Evolutionary conservation across 2,113 vertebrate species (phyloP), one percentile per base, ranked within the genome.

Genomic region (Gadus chalcogrammus): DNA sequence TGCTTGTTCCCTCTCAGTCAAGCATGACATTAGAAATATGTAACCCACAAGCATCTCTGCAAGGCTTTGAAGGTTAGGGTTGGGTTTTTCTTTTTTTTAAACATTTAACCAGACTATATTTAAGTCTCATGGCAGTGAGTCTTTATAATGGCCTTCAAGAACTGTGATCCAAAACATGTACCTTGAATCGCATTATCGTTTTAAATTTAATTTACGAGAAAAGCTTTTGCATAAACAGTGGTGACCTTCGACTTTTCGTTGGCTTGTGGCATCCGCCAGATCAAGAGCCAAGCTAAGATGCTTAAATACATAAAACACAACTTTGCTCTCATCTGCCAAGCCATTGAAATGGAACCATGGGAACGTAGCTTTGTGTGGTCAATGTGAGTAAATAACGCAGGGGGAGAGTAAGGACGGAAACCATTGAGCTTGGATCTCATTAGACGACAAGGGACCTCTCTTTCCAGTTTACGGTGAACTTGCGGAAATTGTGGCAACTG

Each of bases 151-250:
- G 67, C 52, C 3, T 61, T 77, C 70, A 60, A 52, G 64, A 69
- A n/a, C 64, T 5, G 3, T 74, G 81, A 88, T 84, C 73, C 73
- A 75, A 79, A 84, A 70, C 87, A 84, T 82, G 75, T 72, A 81
- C 73, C 72, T 80, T 74, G 65, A 69, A 84, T 88, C 81, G 78
- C 63, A 77, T 61, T 76, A 79, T 73, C 77, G 72, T 78, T 83
- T 82, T 64, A 69, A 66, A 61, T 80, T 79, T 69, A 71, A 70
- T 69, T 81, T 65, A 31, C 28, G 70, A 35, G 35, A 76, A 80
- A 80, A 64, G 12, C 66, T 17, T 20, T 76, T 60, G 20, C 72
- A 69, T 69, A 31, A 68, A 65, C 69, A 82, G 78, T 82, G 81
- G 76, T 27, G 59, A 70, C 70, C 69, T 58, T 56, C 71, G 82